Evolutionary conservation across 2,888 invertebrate genomes (phyloP).

Genomic region (Nymphalis urticae): DNA sequence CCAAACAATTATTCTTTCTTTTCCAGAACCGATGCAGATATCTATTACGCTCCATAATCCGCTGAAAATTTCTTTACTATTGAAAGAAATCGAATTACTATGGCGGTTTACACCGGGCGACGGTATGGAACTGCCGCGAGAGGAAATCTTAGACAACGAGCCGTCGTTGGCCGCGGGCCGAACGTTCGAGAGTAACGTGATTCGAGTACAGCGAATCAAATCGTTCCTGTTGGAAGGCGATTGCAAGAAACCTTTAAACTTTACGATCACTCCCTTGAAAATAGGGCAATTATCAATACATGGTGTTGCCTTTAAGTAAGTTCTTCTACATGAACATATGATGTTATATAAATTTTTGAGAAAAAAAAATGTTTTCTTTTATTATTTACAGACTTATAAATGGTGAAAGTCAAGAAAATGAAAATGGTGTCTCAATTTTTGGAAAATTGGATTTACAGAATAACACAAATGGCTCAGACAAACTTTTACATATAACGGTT

Average conservation of each 20-base stretch:
- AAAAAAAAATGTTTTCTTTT: background rate
- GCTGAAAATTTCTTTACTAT: slow-evolving; percentile 85
- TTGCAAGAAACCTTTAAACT: slow-evolving; percentile 83
- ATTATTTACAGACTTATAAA: slow-evolving; percentile 60
- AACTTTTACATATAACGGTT: slow-evolving; percentile 87
- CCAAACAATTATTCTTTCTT: slow-evolving; percentile 30
- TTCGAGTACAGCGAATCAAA: slow-evolving; percentile 82
- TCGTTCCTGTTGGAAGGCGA: slow-evolving; percentile 81
- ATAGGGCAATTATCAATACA: slow-evolving; percentile 88
- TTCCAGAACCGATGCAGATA: slow-evolving; percentile 89
- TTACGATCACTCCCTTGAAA: slow-evolving; percentile 87
- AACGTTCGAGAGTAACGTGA: slow-evolving; percentile 61
- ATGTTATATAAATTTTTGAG: slow-evolving; percentile 17
- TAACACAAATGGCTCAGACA: slow-evolving; percentile 82
- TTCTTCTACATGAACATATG: slow-evolving; percentile 40
- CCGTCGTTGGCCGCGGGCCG: slow-evolving; percentile 58
- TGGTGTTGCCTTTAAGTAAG: slow-evolving; percentile 86
- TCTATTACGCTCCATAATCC: slow-evolving; percentile 89
- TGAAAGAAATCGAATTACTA: slow-evolving; percentile 86
- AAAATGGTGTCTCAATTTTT: slow-evolving; percentile 72
- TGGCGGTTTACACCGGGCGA: slow-evolving; percentile 83
- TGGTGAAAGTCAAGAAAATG: slow-evolving; percentile 62
- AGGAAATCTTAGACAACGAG: slow-evolving; percentile 58
- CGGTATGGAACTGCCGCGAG: slow-evolving; percentile 48
- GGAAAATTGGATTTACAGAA: slow-evolving; percentile 82